A percentile compares a stretch with the other conserved stretches of the same genome.
These are phyloP conservation scores for Aeoliscus strigatus DNA, from an alignment of 2,797 vertebrate species.

Conservation along the genomic window DNA sequence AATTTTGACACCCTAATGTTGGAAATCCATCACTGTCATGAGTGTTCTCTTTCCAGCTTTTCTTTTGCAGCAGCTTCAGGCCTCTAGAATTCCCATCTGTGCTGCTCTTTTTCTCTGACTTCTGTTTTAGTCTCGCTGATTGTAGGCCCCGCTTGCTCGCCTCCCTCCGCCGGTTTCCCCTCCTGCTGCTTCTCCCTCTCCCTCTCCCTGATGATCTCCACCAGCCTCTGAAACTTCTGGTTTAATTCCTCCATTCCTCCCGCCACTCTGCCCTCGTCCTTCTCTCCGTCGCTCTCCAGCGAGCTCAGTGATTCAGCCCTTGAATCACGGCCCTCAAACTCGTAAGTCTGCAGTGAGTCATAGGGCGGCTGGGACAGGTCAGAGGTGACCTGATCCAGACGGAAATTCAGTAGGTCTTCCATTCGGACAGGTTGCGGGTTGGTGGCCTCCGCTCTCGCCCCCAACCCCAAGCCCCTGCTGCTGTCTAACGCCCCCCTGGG, in stretches of 20 bases:
- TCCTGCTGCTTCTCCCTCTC: slow-evolving; percentile 47
- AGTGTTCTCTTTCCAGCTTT: slow-evolving; percentile 6
- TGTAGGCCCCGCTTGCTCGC: slow-evolving; percentile 3
- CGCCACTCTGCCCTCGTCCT: slow-evolving; percentile 47
- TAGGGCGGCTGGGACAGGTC: slow-evolving; percentile 87
- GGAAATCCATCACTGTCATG: slow-evolving; percentile 41
- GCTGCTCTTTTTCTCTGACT: slow-evolving; percentile 38
- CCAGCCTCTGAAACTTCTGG: slow-evolving; percentile 82
- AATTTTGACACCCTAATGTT: slow-evolving; percentile 41
- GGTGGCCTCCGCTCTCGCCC: slow-evolving; percentile 13
- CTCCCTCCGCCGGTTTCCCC: slow-evolving; percentile 8
- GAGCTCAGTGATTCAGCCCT: slow-evolving; percentile 84
- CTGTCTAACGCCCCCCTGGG: slow-evolving; percentile 52
- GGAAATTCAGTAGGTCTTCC: slow-evolving; percentile 80
- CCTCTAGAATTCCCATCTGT: slow-evolving; percentile 64
- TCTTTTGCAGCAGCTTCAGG: slow-evolving; percentile 2
- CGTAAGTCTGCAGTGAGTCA: slow-evolving; percentile 89
- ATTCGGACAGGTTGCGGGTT: slow-evolving; percentile 71
- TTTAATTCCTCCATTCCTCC: slow-evolving; percentile 78
- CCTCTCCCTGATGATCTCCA: slow-evolving; percentile 79
- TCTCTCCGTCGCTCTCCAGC: slow-evolving; percentile 76
- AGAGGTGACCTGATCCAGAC: slow-evolving; percentile 80
- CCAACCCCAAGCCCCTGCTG: slow-evolving; percentile 36
- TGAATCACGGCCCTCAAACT: slow-evolving; percentile 85
- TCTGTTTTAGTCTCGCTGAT: slow-evolving; percentile 29